phyloP scores from a whole-genome alignment of 2,113 vertebrate species.

The Microtus ochrogaster region DNA sequence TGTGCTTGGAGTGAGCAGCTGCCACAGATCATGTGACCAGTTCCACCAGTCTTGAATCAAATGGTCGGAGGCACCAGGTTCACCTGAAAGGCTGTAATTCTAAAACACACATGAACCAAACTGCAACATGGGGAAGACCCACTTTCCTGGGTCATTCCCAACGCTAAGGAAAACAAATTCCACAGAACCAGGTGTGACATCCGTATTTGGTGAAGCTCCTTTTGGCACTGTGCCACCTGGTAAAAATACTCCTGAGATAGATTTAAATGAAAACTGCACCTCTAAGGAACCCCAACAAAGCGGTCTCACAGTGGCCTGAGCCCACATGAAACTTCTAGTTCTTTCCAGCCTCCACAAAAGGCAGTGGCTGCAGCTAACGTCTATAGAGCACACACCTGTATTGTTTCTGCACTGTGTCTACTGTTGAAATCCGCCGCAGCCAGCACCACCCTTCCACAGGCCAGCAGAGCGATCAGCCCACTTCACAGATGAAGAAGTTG shows the following conservation, averaged over 20 bases:
- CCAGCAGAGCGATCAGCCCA: background rate
- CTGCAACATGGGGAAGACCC: background rate
- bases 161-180: slow-evolving; percentile 59
- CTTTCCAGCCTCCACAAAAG: background rate
- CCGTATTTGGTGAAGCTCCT: slow-evolving; percentile 63
- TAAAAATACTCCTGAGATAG: slow-evolving; percentile 69
- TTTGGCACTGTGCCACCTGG: slow-evolving; percentile 65
- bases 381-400: too few relatives aligned
- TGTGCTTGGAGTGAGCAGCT: background rate
- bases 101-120: background rate
- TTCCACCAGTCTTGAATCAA: background rate
- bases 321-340: background rate
- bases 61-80: background rate
- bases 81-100: background rate
- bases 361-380: background rate
- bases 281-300: slow-evolving; percentile 67
- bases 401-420: background rate
- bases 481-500: background rate
- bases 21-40: background rate
- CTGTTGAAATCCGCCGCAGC: background rate
- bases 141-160: background rate
- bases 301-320: slow-evolving; percentile 56
- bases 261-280: slow-evolving; percentile 74
- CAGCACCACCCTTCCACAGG: background rate
- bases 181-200: slow-evolving; percentile 64